Conservation (phyloP, 1,140 invertebrate genomes). For the Piezodorus guildinii region DNA sequence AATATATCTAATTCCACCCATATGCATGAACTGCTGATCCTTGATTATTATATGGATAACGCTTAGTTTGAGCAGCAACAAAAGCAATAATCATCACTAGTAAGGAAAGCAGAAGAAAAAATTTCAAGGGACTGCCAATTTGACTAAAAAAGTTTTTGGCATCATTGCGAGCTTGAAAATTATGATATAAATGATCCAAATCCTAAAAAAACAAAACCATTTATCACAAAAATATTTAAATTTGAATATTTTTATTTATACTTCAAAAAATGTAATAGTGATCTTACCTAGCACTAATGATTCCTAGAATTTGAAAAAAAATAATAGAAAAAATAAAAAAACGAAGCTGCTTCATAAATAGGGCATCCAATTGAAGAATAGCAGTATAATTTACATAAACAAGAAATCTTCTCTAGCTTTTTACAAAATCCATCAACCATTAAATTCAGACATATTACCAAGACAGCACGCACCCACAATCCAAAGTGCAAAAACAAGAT, state of each 20-base stretch:
- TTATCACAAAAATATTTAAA: neutral
- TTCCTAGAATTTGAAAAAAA: too few species aligned
- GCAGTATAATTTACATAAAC: too few species aligned
- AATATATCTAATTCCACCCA: slow-evolving; percentile 10
- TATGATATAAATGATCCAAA: slow-evolving; percentile 25
- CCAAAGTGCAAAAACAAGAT: too few species aligned
- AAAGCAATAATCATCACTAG: slow-evolving; percentile 24
- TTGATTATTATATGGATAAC: slow-evolving; percentile 4
- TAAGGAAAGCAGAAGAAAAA: slow-evolving; percentile 22
- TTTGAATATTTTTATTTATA: neutral
- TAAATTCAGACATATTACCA: too few species aligned
- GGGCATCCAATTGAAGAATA: too few species aligned
- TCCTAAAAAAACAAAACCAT: slow-evolving; percentile 24
- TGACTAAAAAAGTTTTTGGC: slow-evolving; percentile 26
- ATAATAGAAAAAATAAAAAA: too few species aligned
- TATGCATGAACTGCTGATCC: neutral
- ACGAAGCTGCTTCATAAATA: too few species aligned
- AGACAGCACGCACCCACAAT: too few species aligned
- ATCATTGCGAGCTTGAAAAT: slow-evolving; percentile 24
- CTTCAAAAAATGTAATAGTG: too few species aligned
- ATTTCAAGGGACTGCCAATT: slow-evolving; percentile 22
- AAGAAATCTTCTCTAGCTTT: too few species aligned
- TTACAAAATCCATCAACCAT: too few species aligned
- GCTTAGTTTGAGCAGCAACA: slow-evolving; percentile 21
- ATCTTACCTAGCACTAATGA: too few species aligned